Conservation (phyloP, 2,888 invertebrate species). For the Molorchus minor region DNA sequence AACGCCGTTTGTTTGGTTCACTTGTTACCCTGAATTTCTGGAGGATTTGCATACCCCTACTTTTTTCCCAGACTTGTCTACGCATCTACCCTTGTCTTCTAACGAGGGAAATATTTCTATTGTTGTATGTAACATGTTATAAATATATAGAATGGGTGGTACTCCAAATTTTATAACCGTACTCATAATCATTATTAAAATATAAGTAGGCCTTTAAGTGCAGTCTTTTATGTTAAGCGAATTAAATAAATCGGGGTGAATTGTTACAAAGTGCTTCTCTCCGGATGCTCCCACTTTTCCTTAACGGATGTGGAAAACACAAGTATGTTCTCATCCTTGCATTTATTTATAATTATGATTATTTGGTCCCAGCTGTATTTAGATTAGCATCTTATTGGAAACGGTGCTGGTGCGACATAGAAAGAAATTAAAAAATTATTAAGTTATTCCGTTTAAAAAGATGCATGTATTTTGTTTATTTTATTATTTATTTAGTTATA, state of each 20-base stretch:
- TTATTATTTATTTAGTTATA: too few relatives aligned
- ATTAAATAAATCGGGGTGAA: neutral
- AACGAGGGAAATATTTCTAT: neutral
- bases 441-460: too few relatives aligned
- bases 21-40: slow-evolving; percentile 9
- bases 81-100: neutral
- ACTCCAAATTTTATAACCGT: neutral
- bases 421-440: too few relatives aligned
- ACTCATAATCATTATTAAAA: slow-evolving; percentile 7
- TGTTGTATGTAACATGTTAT: slow-evolving; percentile 2
- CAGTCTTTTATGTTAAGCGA: neutral
- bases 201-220: neutral
- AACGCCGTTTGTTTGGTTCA: slow-evolving; percentile 10
- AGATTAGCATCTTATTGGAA: too few relatives aligned
- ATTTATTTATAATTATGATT: too few relatives aligned
- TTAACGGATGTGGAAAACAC: too few relatives aligned
- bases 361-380: too few relatives aligned
- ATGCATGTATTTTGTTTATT: too few relatives aligned
- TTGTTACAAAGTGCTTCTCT: neutral
- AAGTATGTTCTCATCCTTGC: too few relatives aligned
- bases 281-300: too few relatives aligned
- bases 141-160: neutral
- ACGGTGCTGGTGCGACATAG: too few relatives aligned
- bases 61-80: slow-evolving; percentile 14
- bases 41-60: slow-evolving; percentile 12